Evolutionary conservation across 2,797 vertebrate genomes (phyloP).

Genomic region (Tragopan temminckii): DNA sequence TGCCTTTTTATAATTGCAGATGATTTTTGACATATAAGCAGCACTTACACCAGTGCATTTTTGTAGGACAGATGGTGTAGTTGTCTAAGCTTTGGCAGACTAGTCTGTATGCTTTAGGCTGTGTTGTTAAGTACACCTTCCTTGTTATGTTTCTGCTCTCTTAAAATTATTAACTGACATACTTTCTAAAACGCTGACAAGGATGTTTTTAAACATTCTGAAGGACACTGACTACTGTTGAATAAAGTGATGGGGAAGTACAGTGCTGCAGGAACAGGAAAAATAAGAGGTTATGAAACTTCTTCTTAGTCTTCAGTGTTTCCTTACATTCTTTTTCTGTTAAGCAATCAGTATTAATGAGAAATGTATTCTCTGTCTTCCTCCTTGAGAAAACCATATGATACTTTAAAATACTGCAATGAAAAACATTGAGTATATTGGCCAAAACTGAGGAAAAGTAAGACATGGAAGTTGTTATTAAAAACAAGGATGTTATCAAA

Average conservation of each 20-base stretch:
- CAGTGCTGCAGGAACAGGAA: not conserved
- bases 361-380: not conserved
- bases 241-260: not conserved
- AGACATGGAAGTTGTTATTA: accelerated
- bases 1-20: not conserved
- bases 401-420: not conserved
- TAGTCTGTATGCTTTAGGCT: not conserved
- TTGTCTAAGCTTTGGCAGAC: not conserved
- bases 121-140: not conserved
- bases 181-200: not conserved
- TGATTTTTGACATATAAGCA: not conserved
- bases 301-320: not conserved
- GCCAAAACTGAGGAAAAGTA: not conserved
- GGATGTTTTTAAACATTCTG: not conserved
- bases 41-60: not conserved
- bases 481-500: not conserved
- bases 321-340: not conserved
- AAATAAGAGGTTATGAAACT: not conserved
- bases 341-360: not conserved
- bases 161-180: not conserved
- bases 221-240: not conserved
- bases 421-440: not conserved
- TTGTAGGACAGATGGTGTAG: not conserved
- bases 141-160: not conserved
- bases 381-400: not conserved